Base-by-base conservation (phyloP, 2,888 invertebrate genomes). In the Metalampra italica region DNA sequence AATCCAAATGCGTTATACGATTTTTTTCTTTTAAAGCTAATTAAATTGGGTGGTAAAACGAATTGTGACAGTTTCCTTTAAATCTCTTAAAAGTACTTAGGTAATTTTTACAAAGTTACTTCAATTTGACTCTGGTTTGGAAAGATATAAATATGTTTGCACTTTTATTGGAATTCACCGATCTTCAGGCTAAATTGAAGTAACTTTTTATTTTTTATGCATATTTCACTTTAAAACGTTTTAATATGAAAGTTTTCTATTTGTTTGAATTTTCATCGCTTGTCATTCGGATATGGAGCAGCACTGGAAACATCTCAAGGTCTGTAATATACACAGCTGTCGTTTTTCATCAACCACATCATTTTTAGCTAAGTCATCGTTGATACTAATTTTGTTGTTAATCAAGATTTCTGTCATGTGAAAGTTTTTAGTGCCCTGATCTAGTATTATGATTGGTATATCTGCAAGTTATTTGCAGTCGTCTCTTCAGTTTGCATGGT, bases 291-390 rank as follows among this genome's bases (percentile, higher is more conserved):
- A 78, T 67, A 68, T 51, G 81, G 80, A 77, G 81, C 91, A 94
- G 94, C 94, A 94, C 86, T 94, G 94, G 94, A 94, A 93, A 85
- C 94, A 94, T 86, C 91, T 93, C 75, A 94, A 94, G 94, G 94
- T 94, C 91, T 89, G 93, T 92, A 85, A 71, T 58, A 78, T 78
- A 78, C 76, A 80, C 75, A 49, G 61, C 62, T 66, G 54, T 62
- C 49, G 32, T 51, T 52, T 11, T 7, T 29, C 29, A 22, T 5
- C 13, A 41, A 39, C 2, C 5, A n/a, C 36, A 9, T 39, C 39
- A 14, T 14, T 14, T 50, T 55, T 46, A 37, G 38, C 47, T 46
- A 47, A 45, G 11, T 36, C 36, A 36, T 36, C 36, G n/a, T 36
- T n/a, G 9, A n/a, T n/a, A 36, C 36, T 34, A 34, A 34, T 9